phyloP scores from a whole-genome alignment of 2,797 vertebrate genomes.

The Erethizon dorsatum region DNA sequence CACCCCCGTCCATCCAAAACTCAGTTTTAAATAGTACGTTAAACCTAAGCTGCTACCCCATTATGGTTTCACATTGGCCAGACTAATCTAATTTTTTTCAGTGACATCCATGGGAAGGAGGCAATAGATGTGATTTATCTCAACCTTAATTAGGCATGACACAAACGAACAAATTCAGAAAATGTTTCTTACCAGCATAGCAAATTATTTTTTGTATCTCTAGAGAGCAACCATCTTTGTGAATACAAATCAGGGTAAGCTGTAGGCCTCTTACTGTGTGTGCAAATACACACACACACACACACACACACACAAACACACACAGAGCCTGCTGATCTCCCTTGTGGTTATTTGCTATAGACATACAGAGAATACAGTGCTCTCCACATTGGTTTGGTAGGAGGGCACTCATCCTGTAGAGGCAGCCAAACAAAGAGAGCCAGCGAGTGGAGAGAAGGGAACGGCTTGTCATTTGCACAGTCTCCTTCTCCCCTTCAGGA shows the following conservation, averaged over 20 bases:
- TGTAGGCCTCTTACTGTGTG: background rate
- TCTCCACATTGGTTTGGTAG: background rate
- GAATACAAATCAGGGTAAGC: conserved; percentile 42
- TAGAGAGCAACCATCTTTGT: conserved; percentile 58
- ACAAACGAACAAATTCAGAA: conserved; percentile 67
- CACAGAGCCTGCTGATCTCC: background rate
- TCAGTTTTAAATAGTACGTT: conserved; percentile 61
- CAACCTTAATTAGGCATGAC: conserved; percentile 69
- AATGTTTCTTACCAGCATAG: conserved; percentile 58
- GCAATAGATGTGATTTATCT: conserved; percentile 75
- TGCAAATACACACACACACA: background rate
- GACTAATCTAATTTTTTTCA: conserved; percentile 72
- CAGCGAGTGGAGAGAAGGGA: background rate
- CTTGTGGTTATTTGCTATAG: background rate
- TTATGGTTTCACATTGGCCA: conserved; percentile 70
- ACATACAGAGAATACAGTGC: background rate
- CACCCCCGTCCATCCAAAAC: background rate
- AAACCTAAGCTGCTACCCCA: conserved; percentile 33
- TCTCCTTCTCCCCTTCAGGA: background rate
- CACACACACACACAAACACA: background rate
- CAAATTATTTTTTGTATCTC: conserved; percentile 50
- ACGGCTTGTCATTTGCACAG: conserved; percentile 9
- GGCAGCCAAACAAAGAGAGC: conserved; percentile 19
- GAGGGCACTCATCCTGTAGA: background rate
- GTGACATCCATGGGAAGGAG: conserved; percentile 66